These are phyloP conservation scores for Brachionus sp. DNA, from an alignment of 1,140 invertebrate species.

Conservation along the genomic window DNA sequence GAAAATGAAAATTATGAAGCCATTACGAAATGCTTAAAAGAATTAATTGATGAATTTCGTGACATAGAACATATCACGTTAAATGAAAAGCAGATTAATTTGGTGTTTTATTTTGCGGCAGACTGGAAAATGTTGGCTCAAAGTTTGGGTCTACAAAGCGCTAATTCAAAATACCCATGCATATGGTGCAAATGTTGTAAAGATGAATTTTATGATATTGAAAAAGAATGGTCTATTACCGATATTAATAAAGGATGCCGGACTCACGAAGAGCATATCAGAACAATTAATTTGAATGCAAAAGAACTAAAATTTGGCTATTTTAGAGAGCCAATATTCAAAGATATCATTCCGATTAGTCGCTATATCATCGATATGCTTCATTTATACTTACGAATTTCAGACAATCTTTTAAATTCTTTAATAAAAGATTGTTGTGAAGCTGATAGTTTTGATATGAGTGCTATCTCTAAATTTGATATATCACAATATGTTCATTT, in stretches of 20 bases:
- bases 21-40: background rate
- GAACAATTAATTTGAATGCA: background rate
- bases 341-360: background rate
- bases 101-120: background rate
- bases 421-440: slow-evolving; percentile 14
- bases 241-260: background rate
- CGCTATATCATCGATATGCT: slow-evolving; percentile 41
- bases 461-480: slow-evolving; percentile 10
- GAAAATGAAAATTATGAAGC: slow-evolving; percentile 28
- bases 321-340: slow-evolving; percentile 1
- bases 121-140: slow-evolving; percentile 42
- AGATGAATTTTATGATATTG: slow-evolving; percentile 27
- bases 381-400: slow-evolving; percentile 30
- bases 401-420: slow-evolving; percentile 16
- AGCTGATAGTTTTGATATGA: slow-evolving; percentile 22
- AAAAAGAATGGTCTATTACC: slow-evolving; percentile 1
- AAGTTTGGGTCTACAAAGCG: background rate
- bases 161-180: slow-evolving; percentile 28
- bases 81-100: background rate
- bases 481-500: background rate
- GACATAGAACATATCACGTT: background rate
- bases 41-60: background rate
- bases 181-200: slow-evolving; percentile 43
- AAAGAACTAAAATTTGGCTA: background rate
- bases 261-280: background rate